These are phyloP conservation scores for Melinaea marsaeus DNA, from an alignment of 2,888 invertebrate genomes.

Conservation along the genomic window DNA sequence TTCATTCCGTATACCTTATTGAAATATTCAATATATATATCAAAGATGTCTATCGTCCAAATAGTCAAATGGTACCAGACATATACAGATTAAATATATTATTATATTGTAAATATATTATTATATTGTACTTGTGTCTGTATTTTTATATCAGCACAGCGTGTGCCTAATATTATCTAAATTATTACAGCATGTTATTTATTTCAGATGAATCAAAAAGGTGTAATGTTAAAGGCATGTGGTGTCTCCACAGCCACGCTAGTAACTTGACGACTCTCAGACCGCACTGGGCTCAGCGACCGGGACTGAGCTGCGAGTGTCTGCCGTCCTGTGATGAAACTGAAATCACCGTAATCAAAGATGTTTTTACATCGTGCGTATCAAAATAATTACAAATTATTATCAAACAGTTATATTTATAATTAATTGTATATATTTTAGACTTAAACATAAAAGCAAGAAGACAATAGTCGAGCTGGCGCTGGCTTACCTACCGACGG, in stretches of 20 bases:
- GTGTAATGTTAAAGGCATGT: conserved; percentile 81
- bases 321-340: conserved; percentile 85
- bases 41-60: too few species aligned
- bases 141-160: not conserved
- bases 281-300: conserved; percentile 80
- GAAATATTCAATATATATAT: too few species aligned
- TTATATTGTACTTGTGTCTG: too few species aligned
- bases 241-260: conserved; percentile 80
- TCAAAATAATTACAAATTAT: not conserved
- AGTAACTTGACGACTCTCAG: conserved; percentile 81
- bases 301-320: conserved; percentile 82
- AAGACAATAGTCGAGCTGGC: conserved; percentile 69
- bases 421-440: conserved; percentile 25
- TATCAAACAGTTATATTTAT: not conserved
- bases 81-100: too few species aligned
- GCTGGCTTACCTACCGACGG: conserved; percentile 78
- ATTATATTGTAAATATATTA: too few species aligned
- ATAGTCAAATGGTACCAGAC: too few species aligned
- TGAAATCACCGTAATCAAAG: conserved; percentile 81
- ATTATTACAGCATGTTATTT: not conserved
- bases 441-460: conserved; percentile 59
- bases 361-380: conserved; percentile 60
- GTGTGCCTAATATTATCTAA: not conserved
- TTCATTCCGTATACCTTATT: too few species aligned
- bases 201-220: conserved; percentile 63